Base-by-base conservation (phyloP, 2,888 invertebrate genomes). In the Harpalus rubripes region DNA sequence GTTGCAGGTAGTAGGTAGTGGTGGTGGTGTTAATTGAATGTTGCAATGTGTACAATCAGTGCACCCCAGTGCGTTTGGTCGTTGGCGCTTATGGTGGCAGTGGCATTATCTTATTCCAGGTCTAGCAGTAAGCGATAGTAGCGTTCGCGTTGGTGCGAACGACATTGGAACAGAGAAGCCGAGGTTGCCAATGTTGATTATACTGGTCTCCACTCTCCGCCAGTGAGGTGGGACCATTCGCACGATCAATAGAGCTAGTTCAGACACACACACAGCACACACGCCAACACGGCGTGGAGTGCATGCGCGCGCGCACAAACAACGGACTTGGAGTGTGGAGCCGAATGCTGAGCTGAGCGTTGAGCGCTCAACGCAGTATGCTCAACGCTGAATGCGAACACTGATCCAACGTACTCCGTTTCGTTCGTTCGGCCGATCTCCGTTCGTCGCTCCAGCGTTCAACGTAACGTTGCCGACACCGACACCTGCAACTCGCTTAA, bases 161-260 rank as follows among this genome's bases (percentile, higher is more conserved):
- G 72, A 74, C 72, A 74, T 74, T 74, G 72, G 72, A 74, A 74
- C 72, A 44, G 72, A 74, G 72, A 44, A 74, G 72, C 72, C 72
- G 72, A 74, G 72, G 72, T 74, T 74, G 72, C 72, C 72, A 74
- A 74, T 74, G 72, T 74, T 74, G 72, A 74, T 74, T 74, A 74
- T 74, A 74, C 72, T 74, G 72, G 72, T 74, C 72, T 74, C 72
- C 72, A 44, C 72, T 74, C 72, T 74, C 72, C 72, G 41, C 72
- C 72, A 74, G 44, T 74, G 72, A 74, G 72, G 72, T 74, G 72
- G 72, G 72, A 74, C 72, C 72, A 74, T 74, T 74, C 72, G 72
- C 72, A 74, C 72, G 72, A 74, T 74, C 72, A 74, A 74, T 74
- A 74, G 72, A 74, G 72, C 72, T 74, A 74, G 72, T 74, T 74